Percentiles rank a stretch among this genome's conserved stretches.
Conservation (phyloP, 1,140 invertebrate genomes). For the Belonocnema kinseyi region DNA sequence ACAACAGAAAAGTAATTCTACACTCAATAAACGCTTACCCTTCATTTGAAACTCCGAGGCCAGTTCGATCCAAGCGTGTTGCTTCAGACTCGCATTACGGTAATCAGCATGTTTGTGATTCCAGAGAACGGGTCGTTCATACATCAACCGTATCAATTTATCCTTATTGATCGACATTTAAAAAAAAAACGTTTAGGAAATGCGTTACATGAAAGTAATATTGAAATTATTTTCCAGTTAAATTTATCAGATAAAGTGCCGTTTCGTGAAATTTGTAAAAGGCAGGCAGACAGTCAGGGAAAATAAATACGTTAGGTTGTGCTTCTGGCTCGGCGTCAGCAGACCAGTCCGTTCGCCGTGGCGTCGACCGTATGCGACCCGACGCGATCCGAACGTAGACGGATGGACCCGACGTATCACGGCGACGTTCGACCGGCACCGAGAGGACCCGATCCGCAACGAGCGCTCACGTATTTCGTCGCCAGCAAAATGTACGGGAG, state of each 20-base stretch:
- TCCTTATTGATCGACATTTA: slow-evolving; percentile 23
- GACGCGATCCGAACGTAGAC: slow-evolving; percentile 2
- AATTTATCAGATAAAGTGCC: background rate
- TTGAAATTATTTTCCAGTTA: background rate
- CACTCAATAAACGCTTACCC: slow-evolving; percentile 7
- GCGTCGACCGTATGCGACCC: background rate
- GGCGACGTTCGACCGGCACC: background rate
- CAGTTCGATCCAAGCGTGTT: slow-evolving; percentile 16
- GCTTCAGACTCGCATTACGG: background rate
- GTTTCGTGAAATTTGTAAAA: background rate
- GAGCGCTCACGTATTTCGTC: background rate
- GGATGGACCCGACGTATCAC: slow-evolving; percentile 23
- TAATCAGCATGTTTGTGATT: slow-evolving; percentile 6
- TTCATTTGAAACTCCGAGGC: slow-evolving; percentile 4
- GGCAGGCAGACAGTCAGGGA: background rate
- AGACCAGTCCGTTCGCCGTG: background rate
- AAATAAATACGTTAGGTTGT: slow-evolving; percentile 1
- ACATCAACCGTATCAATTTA: slow-evolving; percentile 2
- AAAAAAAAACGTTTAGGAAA: background rate
- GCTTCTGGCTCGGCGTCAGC: no score
- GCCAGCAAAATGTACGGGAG: background rate
- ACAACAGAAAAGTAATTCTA: background rate
- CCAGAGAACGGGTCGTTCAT: slow-evolving; percentile 12
- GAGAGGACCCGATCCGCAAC: background rate
- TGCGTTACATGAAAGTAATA: background rate